A percentile compares a stretch with the other conserved stretches of the same genome.
Conservation (phyloP, 2,113 vertebrate genomes). For the Bubo blakistoni region DNA sequence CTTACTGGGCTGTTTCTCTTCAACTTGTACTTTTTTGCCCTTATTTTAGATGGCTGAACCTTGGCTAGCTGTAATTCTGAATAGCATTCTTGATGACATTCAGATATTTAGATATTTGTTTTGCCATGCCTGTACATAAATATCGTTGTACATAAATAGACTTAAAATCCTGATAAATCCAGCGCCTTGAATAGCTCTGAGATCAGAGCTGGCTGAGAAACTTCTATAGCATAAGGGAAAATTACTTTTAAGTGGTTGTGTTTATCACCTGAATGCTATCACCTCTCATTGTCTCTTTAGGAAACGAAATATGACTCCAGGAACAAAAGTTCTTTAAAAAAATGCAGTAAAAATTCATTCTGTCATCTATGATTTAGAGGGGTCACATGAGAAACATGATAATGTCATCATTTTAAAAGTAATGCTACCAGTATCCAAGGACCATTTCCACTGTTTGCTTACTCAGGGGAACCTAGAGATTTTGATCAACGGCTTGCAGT, state of each 20-base stretch:
- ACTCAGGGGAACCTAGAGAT: neutral
- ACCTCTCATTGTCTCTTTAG: neutral
- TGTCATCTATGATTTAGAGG: neutral
- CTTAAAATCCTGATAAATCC: neutral
- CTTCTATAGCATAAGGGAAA: neutral
- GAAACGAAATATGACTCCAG: neutral
- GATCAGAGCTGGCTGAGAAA: neutral
- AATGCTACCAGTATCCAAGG: neutral
- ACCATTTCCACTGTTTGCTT: neutral
- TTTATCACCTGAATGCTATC: conserved; percentile 5
- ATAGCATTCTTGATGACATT: neutral
- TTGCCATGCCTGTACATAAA: neutral
- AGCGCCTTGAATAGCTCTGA: neutral
- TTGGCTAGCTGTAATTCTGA: neutral
- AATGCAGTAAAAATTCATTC: neutral
- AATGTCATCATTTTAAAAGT: neutral
- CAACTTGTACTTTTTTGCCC: neutral
- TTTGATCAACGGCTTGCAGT: neutral
- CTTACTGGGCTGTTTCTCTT: neutral
- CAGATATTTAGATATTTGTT: neutral
- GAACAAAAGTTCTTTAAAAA: neutral
- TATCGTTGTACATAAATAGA: neutral
- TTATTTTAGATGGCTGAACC: neutral
- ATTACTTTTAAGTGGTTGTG: neutral
- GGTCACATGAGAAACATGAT: neutral